Base-by-base conservation (phyloP, 1,140 invertebrate genomes). In the Drosophila sucinea region DNA sequence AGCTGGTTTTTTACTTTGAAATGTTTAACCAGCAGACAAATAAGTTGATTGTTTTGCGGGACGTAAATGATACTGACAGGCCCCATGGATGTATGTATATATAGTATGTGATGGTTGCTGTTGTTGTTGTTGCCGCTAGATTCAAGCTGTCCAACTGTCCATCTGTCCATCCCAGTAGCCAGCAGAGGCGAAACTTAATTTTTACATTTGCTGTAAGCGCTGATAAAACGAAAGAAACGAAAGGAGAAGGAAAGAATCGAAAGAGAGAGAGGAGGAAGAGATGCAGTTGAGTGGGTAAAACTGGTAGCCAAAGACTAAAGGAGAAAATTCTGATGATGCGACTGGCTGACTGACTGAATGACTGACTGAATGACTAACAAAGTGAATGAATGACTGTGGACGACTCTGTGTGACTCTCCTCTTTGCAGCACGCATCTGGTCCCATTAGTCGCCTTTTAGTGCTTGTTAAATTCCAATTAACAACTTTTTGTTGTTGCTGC, bases 381-480 rank as follows among this genome's bases (percentile, higher is more conserved):
- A 51, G 7, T 51, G 44, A 51, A 7, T 51, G 23, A 51, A 7
- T 38, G 56, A 7, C n/a, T 35, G 29, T 56, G 32, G 30, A 66
- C 70, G 78, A 35, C 82, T 75, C 60, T 84, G 70, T 64, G 79
- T 33, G 65, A 64, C 30, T 25, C 7, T 25, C 27, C 23, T 51
- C 7, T 25, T 51, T 8, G 63, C 62, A 29, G 69, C 51, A 62
- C 77, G 63, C 81, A 85, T 66, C 67, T 63, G 44, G 65, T 68
- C 72, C 84, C 85, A 90, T 89, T 90, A 89, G 80, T 79, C 71
- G 84, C 84, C 44, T 89, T 90, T 89, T 89, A 89, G 85, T 81
- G 85, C 87, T 89, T 89, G 84, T 89, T 89, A 84, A 89, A 90
- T 89, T 89, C 84, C 84, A 89, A 89, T 89, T 89, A 90, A 90